These are phyloP conservation scores for Capreolus pygargus DNA, from an alignment of 2,113 vertebrate species.

Conservation along the genomic window DNA sequence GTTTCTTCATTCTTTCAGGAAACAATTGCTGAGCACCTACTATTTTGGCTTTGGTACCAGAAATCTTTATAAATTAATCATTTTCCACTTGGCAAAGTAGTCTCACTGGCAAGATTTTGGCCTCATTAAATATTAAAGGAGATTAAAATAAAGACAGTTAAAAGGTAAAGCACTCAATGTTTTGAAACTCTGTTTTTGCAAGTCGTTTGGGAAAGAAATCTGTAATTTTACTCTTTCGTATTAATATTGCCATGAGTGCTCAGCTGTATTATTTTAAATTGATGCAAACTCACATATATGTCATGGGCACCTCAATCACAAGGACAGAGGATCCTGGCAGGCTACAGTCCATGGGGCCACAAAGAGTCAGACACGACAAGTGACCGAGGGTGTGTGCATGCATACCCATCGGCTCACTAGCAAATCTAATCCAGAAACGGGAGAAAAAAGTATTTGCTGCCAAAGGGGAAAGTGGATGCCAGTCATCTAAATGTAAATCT, in stretches of 20 bases:
- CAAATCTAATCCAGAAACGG: neutral
- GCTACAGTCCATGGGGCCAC: neutral
- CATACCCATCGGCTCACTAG: neutral
- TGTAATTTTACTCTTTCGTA: neutral
- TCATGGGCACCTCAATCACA: neutral
- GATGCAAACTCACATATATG: neutral
- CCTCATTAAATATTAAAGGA: constrained; percentile 36
- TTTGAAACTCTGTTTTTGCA: neutral
- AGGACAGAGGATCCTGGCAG: neutral
- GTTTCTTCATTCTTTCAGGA: constrained; percentile 12
- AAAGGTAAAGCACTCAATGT: neutral
- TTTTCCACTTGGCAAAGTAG: constrained; percentile 34
- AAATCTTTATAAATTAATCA: constrained; percentile 32
- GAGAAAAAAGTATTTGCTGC: neutral
- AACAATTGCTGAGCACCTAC: constrained; percentile 2
- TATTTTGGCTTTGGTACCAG: neutral
- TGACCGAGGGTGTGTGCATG: neutral
- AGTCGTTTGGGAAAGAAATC: neutral
- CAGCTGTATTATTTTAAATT: neutral
- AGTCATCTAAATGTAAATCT: neutral
- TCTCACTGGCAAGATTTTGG: constrained; percentile 14
- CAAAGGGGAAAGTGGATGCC: neutral
- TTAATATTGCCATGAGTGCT: neutral
- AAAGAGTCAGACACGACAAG: neutral
- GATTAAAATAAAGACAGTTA: constrained; percentile 29